Conservation (phyloP, 2,113 vertebrate species). For the Phrynocephalus versicolor region DNA sequence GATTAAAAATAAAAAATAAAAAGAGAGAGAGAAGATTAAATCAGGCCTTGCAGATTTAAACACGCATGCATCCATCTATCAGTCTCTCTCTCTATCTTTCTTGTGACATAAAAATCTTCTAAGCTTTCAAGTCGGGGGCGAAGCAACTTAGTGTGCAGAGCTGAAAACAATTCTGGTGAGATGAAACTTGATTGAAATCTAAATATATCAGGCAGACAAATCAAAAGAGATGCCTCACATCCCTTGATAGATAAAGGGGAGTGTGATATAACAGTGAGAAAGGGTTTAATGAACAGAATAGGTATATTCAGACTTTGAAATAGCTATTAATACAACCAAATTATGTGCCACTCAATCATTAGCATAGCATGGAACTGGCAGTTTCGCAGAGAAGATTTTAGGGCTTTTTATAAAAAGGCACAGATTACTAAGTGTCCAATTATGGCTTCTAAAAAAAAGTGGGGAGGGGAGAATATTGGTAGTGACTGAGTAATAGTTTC, state of each 20-base stretch:
- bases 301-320: slow-evolving; percentile 44
- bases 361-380: slow-evolving; percentile 58
- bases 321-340: slow-evolving; percentile 59
- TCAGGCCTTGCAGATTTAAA: background rate
- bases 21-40: background rate
- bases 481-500: background rate
- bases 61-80: background rate
- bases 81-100: background rate
- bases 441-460: slow-evolving; percentile 17
- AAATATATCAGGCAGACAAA: slow-evolving; percentile 37
- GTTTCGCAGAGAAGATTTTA: slow-evolving; percentile 57
- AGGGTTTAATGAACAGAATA: slow-evolving; percentile 58
- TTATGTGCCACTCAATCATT: slow-evolving; percentile 60
- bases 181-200: slow-evolving; percentile 41
- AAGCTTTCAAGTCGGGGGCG: slow-evolving; percentile 12
- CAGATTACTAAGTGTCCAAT: slow-evolving; percentile 57
- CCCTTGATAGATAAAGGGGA: slow-evolving; percentile 33
- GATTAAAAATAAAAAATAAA: background rate
- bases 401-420: slow-evolving; percentile 6
- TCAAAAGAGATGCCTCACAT: slow-evolving; percentile 18
- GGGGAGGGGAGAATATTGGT: background rate
- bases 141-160: background rate
- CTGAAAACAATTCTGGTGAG: slow-evolving; percentile 31
- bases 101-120: background rate
- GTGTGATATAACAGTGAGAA: slow-evolving; percentile 49